A percentile compares a stretch with the other conserved stretches of the same genome.
phyloP scores from a whole-genome alignment of 2,888 invertebrate genomes.

The Meghimatium bilineatum region DNA sequence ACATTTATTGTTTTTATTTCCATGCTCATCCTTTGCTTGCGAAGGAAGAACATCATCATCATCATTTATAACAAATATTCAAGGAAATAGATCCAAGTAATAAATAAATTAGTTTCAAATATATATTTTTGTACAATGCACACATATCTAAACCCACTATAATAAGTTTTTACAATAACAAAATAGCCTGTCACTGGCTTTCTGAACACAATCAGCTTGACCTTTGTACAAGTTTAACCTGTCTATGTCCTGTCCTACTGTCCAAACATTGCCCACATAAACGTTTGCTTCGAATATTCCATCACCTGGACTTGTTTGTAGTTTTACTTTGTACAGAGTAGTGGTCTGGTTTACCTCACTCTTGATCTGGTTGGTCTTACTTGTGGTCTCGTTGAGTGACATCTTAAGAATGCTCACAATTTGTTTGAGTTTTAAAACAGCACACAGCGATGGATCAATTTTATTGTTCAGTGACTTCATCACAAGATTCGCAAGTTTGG shows the following conservation, averaged over 20 bases:
- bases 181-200: slow-evolving; percentile 65
- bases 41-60: no score
- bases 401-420: slow-evolving; percentile 83
- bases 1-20: no score
- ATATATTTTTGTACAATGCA: no score
- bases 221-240: slow-evolving; percentile 63
- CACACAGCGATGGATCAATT: slow-evolving; percentile 58
- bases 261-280: slow-evolving; percentile 81
- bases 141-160: no score
- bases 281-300: slow-evolving; percentile 89
- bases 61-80: no score
- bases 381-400: slow-evolving; percentile 52
- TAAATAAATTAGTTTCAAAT: no score
- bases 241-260: slow-evolving; percentile 82
- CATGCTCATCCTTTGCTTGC: no score
- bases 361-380: slow-evolving; percentile 52
- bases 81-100: no score
- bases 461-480: slow-evolving; percentile 84
- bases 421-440: slow-evolving; percentile 80
- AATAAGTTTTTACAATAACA: slow-evolving; percentile 71
- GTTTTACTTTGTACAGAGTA: slow-evolving; percentile 81
- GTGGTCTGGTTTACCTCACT: slow-evolving; percentile 52
- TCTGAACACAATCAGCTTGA: slow-evolving; percentile 76
- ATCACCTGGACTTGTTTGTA: slow-evolving; percentile 82
- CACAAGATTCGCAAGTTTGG: slow-evolving; percentile 81